Evolutionary conservation across 2,797 vertebrate species (phyloP), one percentile per base, ranked within the genome.

Genomic region (Siniperca scherzeri): DNA sequence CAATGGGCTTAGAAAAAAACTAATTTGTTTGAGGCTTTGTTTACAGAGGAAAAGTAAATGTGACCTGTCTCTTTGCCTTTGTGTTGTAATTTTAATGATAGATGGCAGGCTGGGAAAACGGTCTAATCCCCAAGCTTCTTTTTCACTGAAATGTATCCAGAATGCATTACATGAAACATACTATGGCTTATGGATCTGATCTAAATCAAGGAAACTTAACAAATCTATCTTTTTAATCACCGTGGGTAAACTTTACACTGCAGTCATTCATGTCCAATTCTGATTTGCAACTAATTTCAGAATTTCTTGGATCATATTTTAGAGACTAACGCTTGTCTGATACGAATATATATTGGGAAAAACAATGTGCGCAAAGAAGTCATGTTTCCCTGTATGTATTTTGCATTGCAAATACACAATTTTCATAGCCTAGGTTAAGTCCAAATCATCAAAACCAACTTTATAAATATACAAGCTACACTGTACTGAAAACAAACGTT

Each of bases 31-130:
- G 36, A 80, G 38, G 13, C 30, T 22, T 46, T 82, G 61, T 85
- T 81, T 82, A 70, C 7, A 46, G 61, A 57, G 12, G 36, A 42
- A 74, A 68, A 70, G 38, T 53, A 71, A 84, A 85, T 27, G 7
- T 74, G 74, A 69, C 70, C 67, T 0, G 40, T 67, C 22, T 52
- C 33, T 65, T 59, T 46, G 56, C 42, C 14, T 82, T 36, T n/a
- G 59, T 56, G 21, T 57, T 48, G 67, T 76, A 40, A 38, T 65
- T 71, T 66, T 64, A 21, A 65, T 67, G 44, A 65, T 22, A 21
- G 57, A 59, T 5, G 57, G 30, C 27, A 33, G 33, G 25, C 21
- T 12, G 13, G 55, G 21, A 9, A 38, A 36, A 53, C 11, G 0
- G 33, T 42, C 17, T 52, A 2, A 38, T 65, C 52, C n/a, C 55